Conservation (phyloP, 1,140 invertebrate species). For the Sycophila sp. region DNA sequence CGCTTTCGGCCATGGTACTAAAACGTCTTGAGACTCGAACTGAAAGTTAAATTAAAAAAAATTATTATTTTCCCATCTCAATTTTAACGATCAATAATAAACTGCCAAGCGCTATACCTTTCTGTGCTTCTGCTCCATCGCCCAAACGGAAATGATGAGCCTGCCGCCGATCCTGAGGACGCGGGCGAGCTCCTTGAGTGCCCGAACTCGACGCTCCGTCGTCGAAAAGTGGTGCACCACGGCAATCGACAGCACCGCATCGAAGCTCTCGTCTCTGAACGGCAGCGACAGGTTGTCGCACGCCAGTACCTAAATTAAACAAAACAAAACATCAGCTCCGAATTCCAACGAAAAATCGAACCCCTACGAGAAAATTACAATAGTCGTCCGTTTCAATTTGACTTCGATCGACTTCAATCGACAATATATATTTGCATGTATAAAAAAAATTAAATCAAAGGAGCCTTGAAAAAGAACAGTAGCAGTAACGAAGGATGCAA, state of each 20-base stretch:
- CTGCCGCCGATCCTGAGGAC: constrained; percentile 90
- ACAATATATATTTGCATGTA: too few species aligned
- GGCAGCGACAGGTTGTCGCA: constrained; percentile 91
- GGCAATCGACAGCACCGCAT: constrained; percentile 93
- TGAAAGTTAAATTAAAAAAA: constrained; percentile 61
- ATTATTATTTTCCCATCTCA: too few species aligned
- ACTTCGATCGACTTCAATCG: too few species aligned
- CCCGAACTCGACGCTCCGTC: constrained; percentile 86
- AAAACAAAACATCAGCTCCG: too few species aligned
- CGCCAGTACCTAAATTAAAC: constrained; percentile 75
- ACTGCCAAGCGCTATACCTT: constrained; percentile 61
- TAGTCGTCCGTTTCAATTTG: too few species aligned
- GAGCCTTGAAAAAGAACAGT: too few species aligned
- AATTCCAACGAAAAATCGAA: too few species aligned
- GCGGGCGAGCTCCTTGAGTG: constrained; percentile 86
- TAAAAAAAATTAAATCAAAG: too few species aligned
- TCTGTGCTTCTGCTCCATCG: constrained; percentile 92
- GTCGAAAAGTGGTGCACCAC: constrained; percentile 96
- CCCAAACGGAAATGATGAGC: constrained; percentile 96
- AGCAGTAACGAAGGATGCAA: too few species aligned
- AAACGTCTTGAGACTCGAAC: constrained; percentile 92
- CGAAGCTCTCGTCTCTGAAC: constrained; percentile 91
- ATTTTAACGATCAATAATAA: not conserved
- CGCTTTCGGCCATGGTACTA: constrained; percentile 89
- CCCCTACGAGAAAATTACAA: too few species aligned